Base-by-base conservation (phyloP, 1,140 invertebrate genomes). In the Leguminivora glycinivorella region DNA sequence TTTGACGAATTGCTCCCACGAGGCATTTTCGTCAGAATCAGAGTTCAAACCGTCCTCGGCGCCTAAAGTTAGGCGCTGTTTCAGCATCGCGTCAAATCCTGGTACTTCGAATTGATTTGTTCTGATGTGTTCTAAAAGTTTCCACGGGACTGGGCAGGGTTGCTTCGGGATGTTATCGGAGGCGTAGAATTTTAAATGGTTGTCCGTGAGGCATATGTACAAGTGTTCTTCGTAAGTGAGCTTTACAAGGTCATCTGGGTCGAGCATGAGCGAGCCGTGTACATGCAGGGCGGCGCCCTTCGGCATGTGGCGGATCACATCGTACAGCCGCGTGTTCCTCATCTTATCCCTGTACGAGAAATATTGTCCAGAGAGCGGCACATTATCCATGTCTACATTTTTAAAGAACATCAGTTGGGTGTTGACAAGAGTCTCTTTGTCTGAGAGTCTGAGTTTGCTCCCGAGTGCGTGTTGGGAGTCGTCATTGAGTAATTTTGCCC, bases 211-310 rank as follows among this genome's bases (percentile, higher is more conserved):
- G 78, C 96, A 96, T 2, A 94, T 93, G 82, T 96, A 95, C 70
- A 97, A 91, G 81, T 96, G 92, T 0, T 94, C 92, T 47, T 93
- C 92, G 77, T 95, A 96, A 0, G 95, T 96, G 31, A 95, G 89
- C 31, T 95, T 94, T 1, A 95, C 92, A 29, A 97, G 75, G 81
- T 93, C 96, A 31, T 95, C 93, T 0, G 91, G 83, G 4, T 94
- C 94, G 0, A 94, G 93, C 58, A 95, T 92, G 0, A 95, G 92
- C 0, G 93, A 92, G 70, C 95, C 94, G 75, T 97, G 96, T 0
- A 94, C 84, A 75, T 97, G 96, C 0, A 97, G 88, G 0, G 94
- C 94, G 0, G 93, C 94, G 10, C 96, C 96, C 92, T 95, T 95
- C 10, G 95, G 95, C 92, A 96, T 94, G 31, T 88, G 86, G 68